Conservation (phyloP, 2,888 invertebrate genomes). For the Amblyteles armatorius region DNA sequence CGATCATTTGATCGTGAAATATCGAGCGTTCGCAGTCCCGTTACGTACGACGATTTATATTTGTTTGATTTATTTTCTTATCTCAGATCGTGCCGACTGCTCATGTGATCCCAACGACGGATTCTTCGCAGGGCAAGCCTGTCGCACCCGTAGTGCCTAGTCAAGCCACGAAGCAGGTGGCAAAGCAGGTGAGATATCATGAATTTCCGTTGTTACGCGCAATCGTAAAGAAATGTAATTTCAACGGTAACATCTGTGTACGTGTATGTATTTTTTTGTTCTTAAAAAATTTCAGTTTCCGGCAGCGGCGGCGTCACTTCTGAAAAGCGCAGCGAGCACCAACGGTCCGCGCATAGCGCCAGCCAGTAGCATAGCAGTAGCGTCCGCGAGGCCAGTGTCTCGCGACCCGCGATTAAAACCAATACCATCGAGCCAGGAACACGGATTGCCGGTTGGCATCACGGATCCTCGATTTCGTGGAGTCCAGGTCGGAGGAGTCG, state of each 20-base stretch:
- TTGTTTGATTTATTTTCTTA: constrained; percentile 33
- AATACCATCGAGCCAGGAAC: constrained; percentile 69
- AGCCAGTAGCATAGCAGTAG: constrained; percentile 85
- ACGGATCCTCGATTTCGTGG: constrained; percentile 76
- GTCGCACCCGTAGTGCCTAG: constrained; percentile 74
- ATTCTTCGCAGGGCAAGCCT: constrained; percentile 74
- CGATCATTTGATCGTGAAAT: constrained; percentile 39
- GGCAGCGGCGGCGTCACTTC: constrained; percentile 78
- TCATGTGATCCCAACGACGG: constrained; percentile 72
- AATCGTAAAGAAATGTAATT: not conserved
- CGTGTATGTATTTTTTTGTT: not conserved
- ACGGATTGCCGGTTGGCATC: constrained; percentile 70
- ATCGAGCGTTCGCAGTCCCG: not conserved
- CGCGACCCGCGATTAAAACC: constrained; percentile 82
- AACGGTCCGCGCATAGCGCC: constrained; percentile 86
- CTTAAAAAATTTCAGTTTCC: constrained; percentile 75
- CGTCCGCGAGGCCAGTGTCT: constrained; percentile 84
- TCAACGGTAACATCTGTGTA: not conserved
- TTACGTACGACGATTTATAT: not conserved
- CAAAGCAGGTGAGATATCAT: constrained; percentile 76
- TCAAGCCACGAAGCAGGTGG: constrained; percentile 76
- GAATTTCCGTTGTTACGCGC: not conserved
- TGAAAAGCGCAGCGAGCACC: constrained; percentile 78
- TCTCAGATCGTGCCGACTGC: constrained; percentile 73
- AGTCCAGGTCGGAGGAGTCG: constrained; percentile 46